These are phyloP conservation scores for Procambarus clarkii DNA, from an alignment of 1,140 invertebrate genomes.

Conservation along the genomic window DNA sequence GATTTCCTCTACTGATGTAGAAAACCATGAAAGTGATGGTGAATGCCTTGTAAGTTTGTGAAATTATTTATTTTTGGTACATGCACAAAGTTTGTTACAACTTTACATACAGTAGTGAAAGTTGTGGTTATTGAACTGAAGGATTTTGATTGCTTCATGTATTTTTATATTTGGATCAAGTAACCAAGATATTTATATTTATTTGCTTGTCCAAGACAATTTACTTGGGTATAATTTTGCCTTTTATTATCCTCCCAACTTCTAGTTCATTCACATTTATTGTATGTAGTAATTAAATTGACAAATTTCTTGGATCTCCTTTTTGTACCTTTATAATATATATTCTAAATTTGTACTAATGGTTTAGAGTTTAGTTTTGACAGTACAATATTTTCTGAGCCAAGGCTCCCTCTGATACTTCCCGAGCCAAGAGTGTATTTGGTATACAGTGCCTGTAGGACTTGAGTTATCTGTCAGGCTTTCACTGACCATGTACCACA, in stretches of 20 bases:
- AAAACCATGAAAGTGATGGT: background rate
- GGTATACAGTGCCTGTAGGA: no score
- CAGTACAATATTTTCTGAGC: no score
- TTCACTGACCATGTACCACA: no score
- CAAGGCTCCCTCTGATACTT: no score
- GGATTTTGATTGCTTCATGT: background rate
- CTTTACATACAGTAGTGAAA: background rate
- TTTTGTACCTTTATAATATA: no score
- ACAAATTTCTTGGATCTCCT: no score
- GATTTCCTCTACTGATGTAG: background rate
- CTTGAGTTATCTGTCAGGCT: no score
- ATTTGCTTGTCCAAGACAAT: background rate
- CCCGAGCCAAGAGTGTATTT: no score
- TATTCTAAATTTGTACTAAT: no score
- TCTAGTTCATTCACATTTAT: background rate
- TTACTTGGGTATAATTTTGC: background rate
- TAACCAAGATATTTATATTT: background rate
- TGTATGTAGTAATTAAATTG: no score
- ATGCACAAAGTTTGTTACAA: slow-evolving; percentile 2
- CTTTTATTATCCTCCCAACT: background rate
- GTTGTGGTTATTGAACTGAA: background rate
- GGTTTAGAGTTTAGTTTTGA: no score
- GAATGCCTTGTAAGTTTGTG: background rate
- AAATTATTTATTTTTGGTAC: slow-evolving; percentile 10
- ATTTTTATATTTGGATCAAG: background rate